A percentile compares a stretch with the other conserved stretches of the same genome.
Evolutionary conservation across 2,888 invertebrate genomes (phyloP).

Genomic region (Ctenicera cuprea): DNA sequence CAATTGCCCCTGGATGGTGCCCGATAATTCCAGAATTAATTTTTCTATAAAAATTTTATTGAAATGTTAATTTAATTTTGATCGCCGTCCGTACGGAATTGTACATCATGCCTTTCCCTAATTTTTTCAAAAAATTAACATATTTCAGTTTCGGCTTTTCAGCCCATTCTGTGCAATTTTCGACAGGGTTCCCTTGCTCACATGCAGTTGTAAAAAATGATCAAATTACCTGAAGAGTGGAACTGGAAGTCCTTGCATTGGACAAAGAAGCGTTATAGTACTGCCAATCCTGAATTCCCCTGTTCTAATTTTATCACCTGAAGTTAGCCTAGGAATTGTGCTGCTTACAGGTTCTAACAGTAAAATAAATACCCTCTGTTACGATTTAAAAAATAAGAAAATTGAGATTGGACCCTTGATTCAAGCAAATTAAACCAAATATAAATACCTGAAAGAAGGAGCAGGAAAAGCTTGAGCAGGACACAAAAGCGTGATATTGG

Average conservation of each 20-base stretch:
- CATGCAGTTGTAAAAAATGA: neutral
- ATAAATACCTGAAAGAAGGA: conserved; percentile 70
- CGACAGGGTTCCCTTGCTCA: conserved; percentile 12
- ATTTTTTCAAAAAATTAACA: too few species aligned
- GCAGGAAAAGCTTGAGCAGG: conserved; percentile 76
- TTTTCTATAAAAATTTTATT: too few species aligned
- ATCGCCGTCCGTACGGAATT: too few species aligned
- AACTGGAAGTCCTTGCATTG: conserved; percentile 82
- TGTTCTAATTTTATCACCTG: conserved; percentile 63
- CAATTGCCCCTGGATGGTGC: too few species aligned
- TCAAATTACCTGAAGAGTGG: conserved; percentile 75
- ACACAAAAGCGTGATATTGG: conserved; percentile 72
- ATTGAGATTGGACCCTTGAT: conserved; percentile 19
- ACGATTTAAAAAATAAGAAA: neutral
- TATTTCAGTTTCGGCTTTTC: too few species aligned
- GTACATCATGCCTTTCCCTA: too few species aligned
- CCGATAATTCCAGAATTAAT: too few species aligned
- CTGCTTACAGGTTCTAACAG: conserved; percentile 75
- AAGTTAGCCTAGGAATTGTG: conserved; percentile 73
- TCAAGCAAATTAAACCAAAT: conserved; percentile 2
- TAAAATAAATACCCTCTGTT: conserved; percentile 38
- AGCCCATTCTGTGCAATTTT: neutral
- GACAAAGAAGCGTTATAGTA: conserved; percentile 80
- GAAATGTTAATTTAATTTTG: too few species aligned
- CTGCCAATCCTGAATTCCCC: conserved; percentile 60